Evolutionary conservation across 2,113 vertebrate species (phyloP).

Genomic region (Oxygymnocypris stewartii): DNA sequence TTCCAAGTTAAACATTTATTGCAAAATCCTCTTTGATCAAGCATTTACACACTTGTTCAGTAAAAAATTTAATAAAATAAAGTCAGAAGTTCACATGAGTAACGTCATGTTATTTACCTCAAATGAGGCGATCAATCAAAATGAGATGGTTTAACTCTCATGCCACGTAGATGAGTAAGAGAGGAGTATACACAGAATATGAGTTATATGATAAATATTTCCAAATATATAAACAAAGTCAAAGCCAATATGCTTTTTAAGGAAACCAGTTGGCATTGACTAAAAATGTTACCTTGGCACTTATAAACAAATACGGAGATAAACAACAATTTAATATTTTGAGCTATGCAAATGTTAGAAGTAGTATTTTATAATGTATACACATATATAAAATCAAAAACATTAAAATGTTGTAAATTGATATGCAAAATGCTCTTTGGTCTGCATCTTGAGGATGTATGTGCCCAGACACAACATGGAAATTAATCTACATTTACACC

Average conservation of each 20-base stretch:
- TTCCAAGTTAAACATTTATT: not conserved
- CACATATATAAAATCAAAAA: not conserved
- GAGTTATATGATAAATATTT: conserved; percentile 33
- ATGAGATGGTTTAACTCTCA: not conserved
- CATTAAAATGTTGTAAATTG: not conserved
- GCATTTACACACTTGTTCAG: not conserved
- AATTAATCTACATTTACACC: not conserved
- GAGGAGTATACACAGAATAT: conserved; percentile 42
- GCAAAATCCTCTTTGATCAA: conserved; percentile 6
- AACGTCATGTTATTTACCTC: not conserved
- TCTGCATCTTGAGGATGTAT: not conserved
- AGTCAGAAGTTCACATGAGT: not conserved
- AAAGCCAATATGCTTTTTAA: conserved; percentile 21
- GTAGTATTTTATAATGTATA: conserved; percentile 15
- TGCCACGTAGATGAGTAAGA: not conserved
- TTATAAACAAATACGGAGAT: conserved; percentile 21
- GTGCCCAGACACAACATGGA: not conserved
- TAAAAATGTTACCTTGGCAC: not conserved
- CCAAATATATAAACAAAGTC: conserved; percentile 15
- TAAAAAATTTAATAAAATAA: too few species aligned
- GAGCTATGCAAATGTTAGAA: conserved; percentile 2
- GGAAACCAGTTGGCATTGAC: not conserved
- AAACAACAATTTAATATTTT: conserved; percentile 13
- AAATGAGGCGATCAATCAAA: not conserved
- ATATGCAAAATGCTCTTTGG: conserved; percentile 23